These are phyloP conservation scores for Hermaeophaga mercurialis DNA, from an alignment of 2,888 invertebrate species.

Conservation along the genomic window DNA sequence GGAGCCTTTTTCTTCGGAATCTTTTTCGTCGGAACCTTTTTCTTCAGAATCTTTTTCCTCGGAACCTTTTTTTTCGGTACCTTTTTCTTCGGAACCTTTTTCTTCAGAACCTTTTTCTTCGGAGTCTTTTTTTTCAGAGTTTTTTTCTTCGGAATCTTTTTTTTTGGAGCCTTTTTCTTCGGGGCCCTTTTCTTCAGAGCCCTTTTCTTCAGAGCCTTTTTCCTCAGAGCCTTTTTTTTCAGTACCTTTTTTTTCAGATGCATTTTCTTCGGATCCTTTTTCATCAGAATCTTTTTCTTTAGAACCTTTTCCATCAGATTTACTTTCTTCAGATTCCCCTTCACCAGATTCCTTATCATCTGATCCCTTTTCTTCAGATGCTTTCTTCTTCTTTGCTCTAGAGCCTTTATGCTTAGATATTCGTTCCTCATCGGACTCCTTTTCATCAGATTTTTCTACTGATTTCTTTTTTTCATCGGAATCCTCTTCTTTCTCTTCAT, in stretches of 20 bases:
- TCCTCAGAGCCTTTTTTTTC: neutral
- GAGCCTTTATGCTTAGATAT: conserved; percentile 16
- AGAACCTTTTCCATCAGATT: too few relatives aligned
- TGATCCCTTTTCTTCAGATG: neutral
- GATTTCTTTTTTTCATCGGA: conserved; percentile 7
- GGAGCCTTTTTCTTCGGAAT: conserved; percentile 1
- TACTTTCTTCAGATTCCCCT: too few relatives aligned
- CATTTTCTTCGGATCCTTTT: too few relatives aligned
- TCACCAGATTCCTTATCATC: too few relatives aligned
- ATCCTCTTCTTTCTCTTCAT: neutral
- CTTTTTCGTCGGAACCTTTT: neutral
- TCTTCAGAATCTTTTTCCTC: neutral
- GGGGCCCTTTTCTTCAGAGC: neutral
- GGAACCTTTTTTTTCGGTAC: too few relatives aligned
- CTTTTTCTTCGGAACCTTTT: too few relatives aligned
- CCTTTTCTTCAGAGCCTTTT: neutral
- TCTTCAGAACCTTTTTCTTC: too few relatives aligned
- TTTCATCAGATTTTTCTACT: neutral
- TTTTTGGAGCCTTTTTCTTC: neutral
- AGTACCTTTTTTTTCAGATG: too few relatives aligned
- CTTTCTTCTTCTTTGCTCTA: conserved; percentile 5
- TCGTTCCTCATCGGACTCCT: too few relatives aligned
- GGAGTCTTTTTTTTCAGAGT: too few relatives aligned
- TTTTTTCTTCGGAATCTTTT: too few relatives aligned
- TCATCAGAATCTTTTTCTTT: too few relatives aligned